These are phyloP conservation scores for Neodiprion virginianus DNA, from an alignment of 1,140 invertebrate genomes.

Conservation along the genomic window DNA sequence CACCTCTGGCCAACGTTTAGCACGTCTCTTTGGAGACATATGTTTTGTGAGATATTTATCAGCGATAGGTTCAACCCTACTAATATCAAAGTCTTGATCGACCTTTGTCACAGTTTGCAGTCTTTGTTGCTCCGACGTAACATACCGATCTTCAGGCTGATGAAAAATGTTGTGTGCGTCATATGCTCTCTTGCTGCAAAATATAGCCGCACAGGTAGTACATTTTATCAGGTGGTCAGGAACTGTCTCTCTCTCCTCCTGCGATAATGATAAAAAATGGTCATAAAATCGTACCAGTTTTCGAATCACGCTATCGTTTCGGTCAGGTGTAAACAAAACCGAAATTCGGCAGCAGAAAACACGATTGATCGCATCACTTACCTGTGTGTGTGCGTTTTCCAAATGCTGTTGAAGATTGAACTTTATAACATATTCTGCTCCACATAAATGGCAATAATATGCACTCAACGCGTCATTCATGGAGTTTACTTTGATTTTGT, in stretches of 20 bases:
- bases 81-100: slow-evolving; percentile 68
- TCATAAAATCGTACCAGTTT: slow-evolving; percentile 13
- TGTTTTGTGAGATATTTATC: slow-evolving; percentile 59
- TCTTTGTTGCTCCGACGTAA: slow-evolving; percentile 69
- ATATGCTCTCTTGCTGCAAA: slow-evolving; percentile 72
- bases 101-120: slow-evolving; percentile 64
- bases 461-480: slow-evolving; percentile 66
- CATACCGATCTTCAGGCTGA: slow-evolving; percentile 69
- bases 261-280: slow-evolving; percentile 17
- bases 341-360: background rate
- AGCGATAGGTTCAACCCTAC: slow-evolving; percentile 57
- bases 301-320: too few relatives aligned
- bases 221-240: slow-evolving; percentile 68
- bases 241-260: slow-evolving; percentile 62
- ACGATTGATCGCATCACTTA: slow-evolving; percentile 17
- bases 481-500: slow-evolving; percentile 67
- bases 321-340: background rate
- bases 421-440: slow-evolving; percentile 72
- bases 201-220: slow-evolving; percentile 71
- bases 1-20: slow-evolving; percentile 40
- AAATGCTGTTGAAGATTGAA: slow-evolving; percentile 74
- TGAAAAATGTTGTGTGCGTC: slow-evolving; percentile 71
- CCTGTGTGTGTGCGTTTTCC: slow-evolving; percentile 62
- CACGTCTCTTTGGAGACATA: slow-evolving; percentile 32
- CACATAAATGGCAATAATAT: slow-evolving; percentile 74